phyloP scores from a whole-genome alignment of 2,113 vertebrate species.

The Poeciliopsis turrubarensis region DNA sequence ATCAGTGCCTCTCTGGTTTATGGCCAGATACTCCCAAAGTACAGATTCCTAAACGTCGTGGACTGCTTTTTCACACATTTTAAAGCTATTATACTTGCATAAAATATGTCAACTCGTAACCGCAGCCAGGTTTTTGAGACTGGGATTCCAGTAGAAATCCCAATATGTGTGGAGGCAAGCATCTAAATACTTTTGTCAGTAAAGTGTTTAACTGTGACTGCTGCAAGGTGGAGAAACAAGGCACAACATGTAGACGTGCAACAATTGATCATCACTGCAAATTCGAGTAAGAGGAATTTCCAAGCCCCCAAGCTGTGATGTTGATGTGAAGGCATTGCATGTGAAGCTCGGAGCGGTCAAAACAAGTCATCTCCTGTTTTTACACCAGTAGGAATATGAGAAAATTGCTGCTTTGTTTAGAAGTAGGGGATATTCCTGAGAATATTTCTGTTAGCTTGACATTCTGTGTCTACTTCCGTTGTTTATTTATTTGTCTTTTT shows the following conservation, averaged over 20 bases:
- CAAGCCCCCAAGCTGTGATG: background rate
- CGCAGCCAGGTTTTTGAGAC: too few relatives aligned
- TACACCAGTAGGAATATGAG: background rate
- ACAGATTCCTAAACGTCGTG: background rate
- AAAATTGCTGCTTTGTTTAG: background rate
- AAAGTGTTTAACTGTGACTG: background rate
- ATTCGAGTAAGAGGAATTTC: background rate
- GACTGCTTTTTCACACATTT: background rate
- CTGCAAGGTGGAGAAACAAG: conserved; percentile 3
- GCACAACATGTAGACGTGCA: background rate
- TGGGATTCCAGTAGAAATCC: too few relatives aligned
- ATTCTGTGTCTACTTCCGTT: background rate
- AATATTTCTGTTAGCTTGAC: background rate
- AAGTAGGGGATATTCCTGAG: background rate
- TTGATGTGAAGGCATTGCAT: background rate
- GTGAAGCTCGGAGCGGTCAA: background rate
- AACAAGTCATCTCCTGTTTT: conserved; percentile 1
- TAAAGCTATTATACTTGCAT: background rate
- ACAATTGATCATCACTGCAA: background rate
- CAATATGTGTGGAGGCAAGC: too few relatives aligned
- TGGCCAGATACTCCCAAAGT: background rate
- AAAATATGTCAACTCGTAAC: background rate
- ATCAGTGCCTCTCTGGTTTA: too few relatives aligned
- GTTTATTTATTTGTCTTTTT: too few relatives aligned
- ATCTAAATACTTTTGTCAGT: background rate